Base-by-base conservation (phyloP, 1,140 invertebrate genomes). In the Bombus pyrosoma region DNA sequence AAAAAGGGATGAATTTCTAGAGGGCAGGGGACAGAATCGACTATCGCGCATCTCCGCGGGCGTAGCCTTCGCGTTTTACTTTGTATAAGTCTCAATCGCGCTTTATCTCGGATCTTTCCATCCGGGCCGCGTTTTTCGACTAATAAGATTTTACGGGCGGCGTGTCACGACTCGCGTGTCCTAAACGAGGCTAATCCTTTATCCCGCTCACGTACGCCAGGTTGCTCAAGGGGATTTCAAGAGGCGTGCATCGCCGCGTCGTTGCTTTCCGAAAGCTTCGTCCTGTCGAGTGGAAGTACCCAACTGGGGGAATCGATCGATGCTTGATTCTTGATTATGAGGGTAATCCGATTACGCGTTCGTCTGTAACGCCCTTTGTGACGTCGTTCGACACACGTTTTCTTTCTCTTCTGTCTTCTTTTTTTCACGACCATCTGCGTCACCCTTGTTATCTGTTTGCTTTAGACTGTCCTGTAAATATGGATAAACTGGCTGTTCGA, bases 61-160 rank as follows among this genome's bases (percentile, higher is more conserved):
- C n/a, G 69, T 69, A 13, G 22, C 39, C 62, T 43, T 68, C 22
- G 53, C 22, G 68, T 68, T n/a, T 77, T 43, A 77, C 41, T 41
- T 83, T 39, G 73, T 22, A 13, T n/a, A 32, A n/a, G 66, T 32
- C n/a, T 41, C 69, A 71, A 75, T 74, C 71, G 83, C 68, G 78
- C 8, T 18, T 81, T 81, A 81, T 85, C 84, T 73, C 22, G n/a
- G 37, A 3, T 53, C 34, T 59, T 41, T 71, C 64, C 28, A 39
- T 15, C 43, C 28, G 37, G 13, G 2, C 69, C 66, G 66, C 37
- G 43, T 47, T 89, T 89, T 88, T 86, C 87, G 85, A 68, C 81
- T 89, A 89, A 89, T 89, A 83, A 89, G 87, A 83, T 89, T 86
- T 86, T 80, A 79, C 64, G 57, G 75, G 37, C 62, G 62, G 47